phyloP scores from a whole-genome alignment of 2,113 vertebrate species.

The Triplophysa dalaica region DNA sequence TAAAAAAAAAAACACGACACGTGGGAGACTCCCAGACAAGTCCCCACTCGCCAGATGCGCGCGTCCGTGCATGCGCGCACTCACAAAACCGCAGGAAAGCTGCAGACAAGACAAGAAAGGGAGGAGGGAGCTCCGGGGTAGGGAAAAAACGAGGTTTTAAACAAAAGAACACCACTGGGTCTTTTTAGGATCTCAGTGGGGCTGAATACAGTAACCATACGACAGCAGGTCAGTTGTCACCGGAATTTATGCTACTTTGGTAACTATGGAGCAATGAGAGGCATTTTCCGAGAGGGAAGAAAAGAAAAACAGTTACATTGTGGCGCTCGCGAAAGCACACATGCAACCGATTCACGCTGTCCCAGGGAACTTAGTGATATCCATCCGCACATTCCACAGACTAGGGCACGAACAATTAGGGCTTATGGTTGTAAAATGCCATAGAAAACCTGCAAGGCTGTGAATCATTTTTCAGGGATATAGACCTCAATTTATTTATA shows the following conservation, averaged over 20 bases:
- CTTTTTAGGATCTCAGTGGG: slow-evolving; percentile 39
- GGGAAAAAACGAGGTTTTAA: slow-evolving; percentile 49
- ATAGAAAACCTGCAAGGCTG: not conserved
- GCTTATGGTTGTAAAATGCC: slow-evolving; percentile 48
- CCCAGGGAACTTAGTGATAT: slow-evolving; percentile 57
- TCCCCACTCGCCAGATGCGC: slow-evolving; percentile 70
- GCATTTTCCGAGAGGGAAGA: slow-evolving; percentile 49
- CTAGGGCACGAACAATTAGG: slow-evolving; percentile 73
- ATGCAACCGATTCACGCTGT: slow-evolving; percentile 65
- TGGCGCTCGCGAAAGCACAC: slow-evolving; percentile 73
- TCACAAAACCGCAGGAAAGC: slow-evolving; percentile 62
- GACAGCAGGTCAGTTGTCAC: slow-evolving; percentile 41
- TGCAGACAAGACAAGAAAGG: slow-evolving; percentile 53
- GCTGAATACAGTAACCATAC: slow-evolving; percentile 42
- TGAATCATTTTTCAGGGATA: not conserved
- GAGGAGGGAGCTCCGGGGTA: slow-evolving; percentile 56
- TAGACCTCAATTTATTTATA: not conserved
- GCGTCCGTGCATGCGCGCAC: slow-evolving; percentile 39
- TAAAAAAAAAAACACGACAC: not conserved
- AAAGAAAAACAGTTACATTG: slow-evolving; percentile 70
- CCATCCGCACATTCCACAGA: slow-evolving; percentile 80
- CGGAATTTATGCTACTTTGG: slow-evolving; percentile 61
- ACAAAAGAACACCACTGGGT: slow-evolving; percentile 46
- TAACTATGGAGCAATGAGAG: slow-evolving; percentile 55
- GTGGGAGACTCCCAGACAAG: slow-evolving; percentile 66